Percentiles rank a stretch among this genome's conserved stretches.
Conservation (phyloP, 1,140 invertebrate species). For the Pogonognathellus flavescens region DNA sequence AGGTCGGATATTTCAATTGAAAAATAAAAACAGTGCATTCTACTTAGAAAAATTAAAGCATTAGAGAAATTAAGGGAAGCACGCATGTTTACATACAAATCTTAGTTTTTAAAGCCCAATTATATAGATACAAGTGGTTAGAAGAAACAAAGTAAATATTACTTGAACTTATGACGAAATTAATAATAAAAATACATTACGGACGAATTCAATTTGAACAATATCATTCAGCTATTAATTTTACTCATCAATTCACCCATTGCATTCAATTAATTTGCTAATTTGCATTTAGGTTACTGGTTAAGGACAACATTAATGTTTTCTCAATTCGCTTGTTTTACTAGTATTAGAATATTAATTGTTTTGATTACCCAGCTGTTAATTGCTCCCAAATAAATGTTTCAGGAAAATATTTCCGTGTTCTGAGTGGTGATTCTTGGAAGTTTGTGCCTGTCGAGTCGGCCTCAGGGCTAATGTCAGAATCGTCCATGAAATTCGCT, state of each 20-base stretch:
- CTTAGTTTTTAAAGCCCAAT: background rate
- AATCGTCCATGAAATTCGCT: slow-evolving; percentile 66
- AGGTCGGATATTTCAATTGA: background rate
- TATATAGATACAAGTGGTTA: too few relatives aligned
- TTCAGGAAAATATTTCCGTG: slow-evolving; percentile 66
- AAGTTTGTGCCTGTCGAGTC: slow-evolving; percentile 53
- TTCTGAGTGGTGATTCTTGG: slow-evolving; percentile 57
- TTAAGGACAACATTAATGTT: background rate
- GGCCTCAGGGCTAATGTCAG: slow-evolving; percentile 59
- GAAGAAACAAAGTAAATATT: too few relatives aligned
- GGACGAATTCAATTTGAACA: too few relatives aligned
- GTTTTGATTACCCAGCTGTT: slow-evolving; percentile 64
- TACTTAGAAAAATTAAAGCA: background rate
- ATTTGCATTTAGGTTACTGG: background rate
- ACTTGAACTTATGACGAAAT: too few relatives aligned
- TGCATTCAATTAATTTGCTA: background rate
- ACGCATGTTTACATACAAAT: background rate
- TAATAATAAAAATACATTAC: too few relatives aligned
- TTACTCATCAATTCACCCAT: background rate
- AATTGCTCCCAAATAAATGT: slow-evolving; percentile 67
- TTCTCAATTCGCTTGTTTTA: background rate
- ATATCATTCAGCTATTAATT: too few relatives aligned
- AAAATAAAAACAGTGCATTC: too few relatives aligned
- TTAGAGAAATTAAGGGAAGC: background rate
- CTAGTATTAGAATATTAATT: slow-evolving; percentile 45